Base-by-base conservation (phyloP, 2,888 invertebrate species). In the Volucella inanis region DNA sequence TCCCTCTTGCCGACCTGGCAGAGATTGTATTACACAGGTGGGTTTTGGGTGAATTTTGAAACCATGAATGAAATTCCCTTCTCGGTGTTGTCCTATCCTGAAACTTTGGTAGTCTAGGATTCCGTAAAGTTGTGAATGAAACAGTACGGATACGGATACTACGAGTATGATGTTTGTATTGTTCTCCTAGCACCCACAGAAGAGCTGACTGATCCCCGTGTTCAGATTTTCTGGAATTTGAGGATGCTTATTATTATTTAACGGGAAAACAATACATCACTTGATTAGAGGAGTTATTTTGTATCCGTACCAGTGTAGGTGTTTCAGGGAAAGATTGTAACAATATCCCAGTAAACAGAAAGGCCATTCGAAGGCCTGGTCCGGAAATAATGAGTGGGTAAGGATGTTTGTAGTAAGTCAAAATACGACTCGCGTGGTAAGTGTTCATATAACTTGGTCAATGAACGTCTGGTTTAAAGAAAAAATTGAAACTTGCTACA, bases 241-340 rank as follows among this genome's bases (percentile, higher is more conserved):
- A 45, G 31, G 18, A 45, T 14, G 8, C 18, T 14, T 9, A 39
- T 38, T 74, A 74, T 62, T 74, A 74, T 62, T 74, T 74, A 74
- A 50, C 2, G 3, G 9, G 0, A 31, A 43, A 9, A 49, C 22
- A 14, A 14, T 6, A 9, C 8, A n/a, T 1, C 52, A 8, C 11
- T 15, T 45, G 15, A n/a, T 12, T 10, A 55, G n/a, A 9, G 39
- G 47, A 12, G 31, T 31, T 31, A 2, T 55, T 14, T 15, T 1
- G 22, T 22, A 12, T 49, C 31, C 31, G 31, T 0, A 0, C 6
- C 31, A 10, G 22, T 41, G 70, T 70, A 47, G 70, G 55, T 38
- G 11, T 47, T 68, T 68, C 55, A 38, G 9, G 14, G 31, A 67
- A 54, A 38, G 8, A 9, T 38, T 38, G 12, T 10, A 15, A 55